Conservation (phyloP, 2,888 invertebrate species). For the Cistogaster globosa region DNA sequence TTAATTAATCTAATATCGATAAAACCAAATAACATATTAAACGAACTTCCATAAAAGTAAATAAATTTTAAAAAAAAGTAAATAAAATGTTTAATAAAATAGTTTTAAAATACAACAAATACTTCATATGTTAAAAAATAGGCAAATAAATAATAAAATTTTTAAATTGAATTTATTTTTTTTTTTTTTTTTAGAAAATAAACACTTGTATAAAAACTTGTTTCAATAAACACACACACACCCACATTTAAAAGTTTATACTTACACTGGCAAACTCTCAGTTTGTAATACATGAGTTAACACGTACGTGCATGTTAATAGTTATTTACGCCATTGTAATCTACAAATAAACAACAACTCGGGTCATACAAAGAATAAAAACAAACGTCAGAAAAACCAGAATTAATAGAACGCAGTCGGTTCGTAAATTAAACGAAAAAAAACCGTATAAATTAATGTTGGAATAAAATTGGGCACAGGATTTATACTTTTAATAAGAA, state of each 20-base stretch:
- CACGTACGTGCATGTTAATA: slow-evolving; percentile 59
- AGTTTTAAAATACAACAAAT: not conserved
- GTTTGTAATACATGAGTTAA: slow-evolving; percentile 43
- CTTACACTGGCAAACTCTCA: slow-evolving; percentile 4
- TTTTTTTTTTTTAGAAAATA: not conserved
- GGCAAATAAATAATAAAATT: slow-evolving; percentile 15
- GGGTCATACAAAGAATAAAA: slow-evolving; percentile 12
- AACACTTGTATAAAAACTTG: slow-evolving; percentile 2
- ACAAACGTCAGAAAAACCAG: slow-evolving; percentile 8
- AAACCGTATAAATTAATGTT: too few species aligned
- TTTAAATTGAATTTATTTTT: too few species aligned
- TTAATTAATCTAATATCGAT: not conserved
- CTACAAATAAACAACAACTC: slow-evolving; percentile 65
- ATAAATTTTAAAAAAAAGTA: not conserved
- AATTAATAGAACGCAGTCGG: not conserved
- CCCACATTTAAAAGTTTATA: not conserved
- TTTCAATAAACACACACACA: not conserved
- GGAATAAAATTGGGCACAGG: too few species aligned
- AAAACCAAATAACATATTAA: not conserved
- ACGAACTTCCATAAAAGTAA: not conserved
- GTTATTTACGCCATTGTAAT: slow-evolving; percentile 68
- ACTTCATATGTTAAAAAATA: not conserved
- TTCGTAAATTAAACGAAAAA: not conserved
- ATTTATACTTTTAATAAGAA: too few species aligned
- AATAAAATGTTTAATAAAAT: not conserved